A percentile compares a stretch with the other conserved stretches of the same genome.
These are phyloP conservation scores for Mesorhabditis belari DNA, from an alignment of 2,888 invertebrate genomes.

Conservation along the genomic window DNA sequence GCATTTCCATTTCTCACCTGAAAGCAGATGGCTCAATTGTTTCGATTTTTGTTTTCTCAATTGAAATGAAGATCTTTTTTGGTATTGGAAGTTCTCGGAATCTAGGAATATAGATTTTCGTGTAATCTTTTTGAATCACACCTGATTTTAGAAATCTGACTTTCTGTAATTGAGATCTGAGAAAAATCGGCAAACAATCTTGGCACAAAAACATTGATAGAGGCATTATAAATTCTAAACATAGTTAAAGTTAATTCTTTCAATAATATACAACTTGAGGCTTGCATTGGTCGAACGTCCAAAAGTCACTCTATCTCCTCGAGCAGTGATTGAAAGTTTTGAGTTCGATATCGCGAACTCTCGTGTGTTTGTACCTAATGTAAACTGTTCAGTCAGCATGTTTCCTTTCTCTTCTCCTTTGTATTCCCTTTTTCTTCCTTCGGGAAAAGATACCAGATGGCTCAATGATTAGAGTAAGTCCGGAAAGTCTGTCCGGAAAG, in stretches of 20 bases:
- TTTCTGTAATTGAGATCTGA: not conserved
- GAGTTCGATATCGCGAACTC: not conserved
- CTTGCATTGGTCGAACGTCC: not conserved
- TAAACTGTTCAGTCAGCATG: no score
- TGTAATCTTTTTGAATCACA: not conserved
- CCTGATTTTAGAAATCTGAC: not conserved
- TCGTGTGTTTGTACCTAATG: not conserved
- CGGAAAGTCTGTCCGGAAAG: no score
- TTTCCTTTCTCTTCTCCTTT: no score
- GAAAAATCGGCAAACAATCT: not conserved
- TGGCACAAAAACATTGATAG: not conserved
- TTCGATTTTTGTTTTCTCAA: not conserved
- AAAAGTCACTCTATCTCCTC: not conserved
- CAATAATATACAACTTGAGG: not conserved
- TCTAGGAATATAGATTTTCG: not conserved
- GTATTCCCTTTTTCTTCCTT: no score
- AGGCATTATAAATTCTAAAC: not conserved
- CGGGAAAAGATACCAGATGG: no score
- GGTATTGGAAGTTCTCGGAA: not conserved
- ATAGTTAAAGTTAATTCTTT: not conserved
- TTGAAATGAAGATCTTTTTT: not conserved
- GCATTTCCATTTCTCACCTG: not conserved
- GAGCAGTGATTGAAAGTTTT: not conserved
- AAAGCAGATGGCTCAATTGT: not conserved
- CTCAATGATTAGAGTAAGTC: no score